phyloP scores from a whole-genome alignment of 2,888 invertebrate genomes.

The Odontomyia ornata region DNA sequence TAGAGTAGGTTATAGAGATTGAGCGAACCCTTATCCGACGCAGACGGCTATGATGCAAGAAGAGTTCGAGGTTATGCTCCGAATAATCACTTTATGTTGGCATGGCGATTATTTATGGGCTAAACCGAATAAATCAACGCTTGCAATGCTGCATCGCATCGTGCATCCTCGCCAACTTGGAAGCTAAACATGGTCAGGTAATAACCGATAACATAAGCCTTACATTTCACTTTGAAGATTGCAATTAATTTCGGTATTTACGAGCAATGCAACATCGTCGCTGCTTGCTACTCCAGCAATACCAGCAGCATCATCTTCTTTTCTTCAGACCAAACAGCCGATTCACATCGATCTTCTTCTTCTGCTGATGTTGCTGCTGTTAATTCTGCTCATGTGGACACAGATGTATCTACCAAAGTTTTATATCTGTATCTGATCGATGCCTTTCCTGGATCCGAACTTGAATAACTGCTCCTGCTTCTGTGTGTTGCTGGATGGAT shows the following conservation, averaged over 20 bases:
- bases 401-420: background rate
- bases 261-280: constrained; percentile 34
- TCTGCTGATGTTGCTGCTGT: background rate
- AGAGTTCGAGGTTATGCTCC: constrained; percentile 2
- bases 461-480: constrained; percentile 16
- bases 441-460: constrained; percentile 36
- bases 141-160: too few relatives aligned
- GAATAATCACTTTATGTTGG: constrained; percentile 3
- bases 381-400: too few relatives aligned
- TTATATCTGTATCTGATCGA: constrained; percentile 33
- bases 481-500: too few relatives aligned
- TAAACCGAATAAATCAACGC: constrained; percentile 35
- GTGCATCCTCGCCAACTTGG: constrained; percentile 6
- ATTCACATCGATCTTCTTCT: constrained; percentile 46
- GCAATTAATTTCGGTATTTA: constrained; percentile 50
- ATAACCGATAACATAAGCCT: constrained; percentile 43
- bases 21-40: background rate
- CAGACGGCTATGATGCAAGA: background rate
- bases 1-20: background rate
- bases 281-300: background rate
- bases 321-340: background rate
- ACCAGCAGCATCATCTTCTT: background rate
- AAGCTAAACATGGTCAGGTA: constrained; percentile 33
- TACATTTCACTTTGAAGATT: constrained; percentile 40
- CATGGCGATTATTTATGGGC: constrained; percentile 27